A percentile compares a stretch with the other conserved stretches of the same genome.
Conservation (phyloP, 2,113 vertebrate species). For the Jaculus jaculus region DNA sequence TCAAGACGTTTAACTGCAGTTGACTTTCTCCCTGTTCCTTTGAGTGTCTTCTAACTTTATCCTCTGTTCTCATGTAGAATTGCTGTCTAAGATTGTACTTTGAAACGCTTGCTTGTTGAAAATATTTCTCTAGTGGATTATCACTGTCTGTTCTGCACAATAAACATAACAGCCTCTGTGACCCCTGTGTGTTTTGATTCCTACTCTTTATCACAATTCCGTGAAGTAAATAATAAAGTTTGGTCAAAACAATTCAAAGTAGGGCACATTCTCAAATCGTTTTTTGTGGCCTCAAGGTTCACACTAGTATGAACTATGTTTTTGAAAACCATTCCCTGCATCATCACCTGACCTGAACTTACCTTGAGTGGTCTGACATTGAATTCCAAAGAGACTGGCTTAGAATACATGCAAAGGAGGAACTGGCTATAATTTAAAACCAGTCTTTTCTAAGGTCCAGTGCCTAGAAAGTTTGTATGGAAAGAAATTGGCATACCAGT, state of each 20-base stretch:
- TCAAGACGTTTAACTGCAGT: conserved; percentile 85
- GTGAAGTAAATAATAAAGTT: conserved; percentile 85
- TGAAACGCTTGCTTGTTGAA: conserved; percentile 91
- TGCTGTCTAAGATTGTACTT: conserved; percentile 93
- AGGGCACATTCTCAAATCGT: conserved; percentile 71
- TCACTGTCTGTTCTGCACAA: conserved; percentile 95
- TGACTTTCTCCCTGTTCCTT: conserved; percentile 83
- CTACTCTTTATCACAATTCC: conserved; percentile 82
- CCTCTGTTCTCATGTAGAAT: conserved; percentile 90
- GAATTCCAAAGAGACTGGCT: neutral
- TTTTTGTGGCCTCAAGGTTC: neutral
- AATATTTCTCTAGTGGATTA: conserved; percentile 92
- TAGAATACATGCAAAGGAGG: neutral
- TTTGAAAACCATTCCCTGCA: neutral
- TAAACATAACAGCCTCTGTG: conserved; percentile 95
- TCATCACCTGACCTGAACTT: neutral
- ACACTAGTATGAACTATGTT: neutral
- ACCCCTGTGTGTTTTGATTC: conserved; percentile 86
- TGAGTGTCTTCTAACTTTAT: conserved; percentile 88
- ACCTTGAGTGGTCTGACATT: neutral
- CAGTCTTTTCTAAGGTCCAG: neutral
- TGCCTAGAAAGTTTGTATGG: neutral
- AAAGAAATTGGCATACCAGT: neutral
- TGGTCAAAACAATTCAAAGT: conserved; percentile 79
- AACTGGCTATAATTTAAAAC: neutral